Evolutionary conservation across 2,113 vertebrate species (phyloP), one percentile per base, ranked within the genome.

Genomic region (Kryptolebias marmoratus): DNA sequence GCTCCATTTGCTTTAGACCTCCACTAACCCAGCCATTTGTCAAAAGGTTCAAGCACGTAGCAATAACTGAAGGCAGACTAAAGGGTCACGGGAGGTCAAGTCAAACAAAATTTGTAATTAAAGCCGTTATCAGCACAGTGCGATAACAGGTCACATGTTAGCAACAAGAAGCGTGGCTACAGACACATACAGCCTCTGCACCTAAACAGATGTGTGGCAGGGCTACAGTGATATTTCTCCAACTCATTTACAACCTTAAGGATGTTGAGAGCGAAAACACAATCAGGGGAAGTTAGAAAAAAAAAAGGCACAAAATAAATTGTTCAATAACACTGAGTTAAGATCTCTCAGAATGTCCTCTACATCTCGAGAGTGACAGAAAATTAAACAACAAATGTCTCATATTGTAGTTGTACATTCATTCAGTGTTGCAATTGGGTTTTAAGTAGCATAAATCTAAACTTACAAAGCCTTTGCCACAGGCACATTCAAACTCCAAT

Each of bases 1-100:
- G 60, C 62, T 85, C 74, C 69, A 76, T 82, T 80, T 81, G 84
- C 73, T 83, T 67, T 7, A 44, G 61, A 69, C 69, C 71, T 70
- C 73, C 54, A 56, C 73, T 74, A 62, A 77, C 68, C 48, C 30
- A 27, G 39, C 8, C 12, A 52, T 42, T 73, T 77, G 77, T 76
- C 61, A 61, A 27, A 48, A 74, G 61, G 74, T 75, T 63, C 30
- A 58, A 73, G 60, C 14, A 61, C 36, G 63, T 61, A 68, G 69
- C 48, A 62, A 50, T 61, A 68, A 62, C 28, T 47, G 30, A 52
- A 22, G n/a, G 42, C 18, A 59, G 22, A 49, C 53, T 30, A 32
- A 16, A 13, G 15, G 58, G 54, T 54, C 60, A 64, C 5, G 36
- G 4, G 53, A 70, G 54, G 47, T 0, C 52, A 68, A 68, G 42